phyloP scores from a whole-genome alignment of 2,797 vertebrate genomes.

The Cryptoblepharus egeriae region DNA sequence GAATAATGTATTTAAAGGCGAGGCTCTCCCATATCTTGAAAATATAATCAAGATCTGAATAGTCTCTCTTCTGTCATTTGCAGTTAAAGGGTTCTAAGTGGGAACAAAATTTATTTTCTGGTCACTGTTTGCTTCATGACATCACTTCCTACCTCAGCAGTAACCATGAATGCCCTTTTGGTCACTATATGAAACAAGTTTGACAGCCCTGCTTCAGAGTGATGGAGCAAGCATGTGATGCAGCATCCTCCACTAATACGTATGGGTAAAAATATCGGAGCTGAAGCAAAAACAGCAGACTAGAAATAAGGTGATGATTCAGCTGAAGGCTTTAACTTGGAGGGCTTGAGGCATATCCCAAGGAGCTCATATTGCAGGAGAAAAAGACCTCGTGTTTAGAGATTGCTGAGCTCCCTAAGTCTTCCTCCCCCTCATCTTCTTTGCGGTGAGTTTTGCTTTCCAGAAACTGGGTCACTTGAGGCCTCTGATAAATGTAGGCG shows the following conservation, averaged over 20 bases:
- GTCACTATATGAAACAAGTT: too few species aligned
- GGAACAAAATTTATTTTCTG: too few species aligned
- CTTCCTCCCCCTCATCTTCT: background rate
- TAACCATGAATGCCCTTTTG: too few species aligned
- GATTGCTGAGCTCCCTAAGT: background rate
- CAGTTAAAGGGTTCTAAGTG: too few species aligned
- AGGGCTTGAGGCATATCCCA: background rate
- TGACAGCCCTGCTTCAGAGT: too few species aligned
- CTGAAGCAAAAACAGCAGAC: background rate
- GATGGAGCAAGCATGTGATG: too few species aligned
- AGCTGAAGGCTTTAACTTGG: background rate
- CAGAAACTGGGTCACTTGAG: constrained; percentile 1
- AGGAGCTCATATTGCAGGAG: background rate
- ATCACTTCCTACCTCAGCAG: too few species aligned
- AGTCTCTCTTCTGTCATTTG: too few species aligned
- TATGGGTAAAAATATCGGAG: background rate
- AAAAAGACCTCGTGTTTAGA: background rate
- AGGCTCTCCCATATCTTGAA: too few species aligned
- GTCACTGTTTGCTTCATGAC: too few species aligned
- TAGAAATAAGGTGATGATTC: background rate
- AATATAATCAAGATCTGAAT: too few species aligned
- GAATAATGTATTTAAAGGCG: too few species aligned
- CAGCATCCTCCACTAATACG: background rate
- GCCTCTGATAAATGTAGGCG: background rate
- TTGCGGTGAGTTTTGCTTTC: background rate